Conservation (phyloP, 2,113 vertebrate species). For the Hymenochirus boettgeri region DNA sequence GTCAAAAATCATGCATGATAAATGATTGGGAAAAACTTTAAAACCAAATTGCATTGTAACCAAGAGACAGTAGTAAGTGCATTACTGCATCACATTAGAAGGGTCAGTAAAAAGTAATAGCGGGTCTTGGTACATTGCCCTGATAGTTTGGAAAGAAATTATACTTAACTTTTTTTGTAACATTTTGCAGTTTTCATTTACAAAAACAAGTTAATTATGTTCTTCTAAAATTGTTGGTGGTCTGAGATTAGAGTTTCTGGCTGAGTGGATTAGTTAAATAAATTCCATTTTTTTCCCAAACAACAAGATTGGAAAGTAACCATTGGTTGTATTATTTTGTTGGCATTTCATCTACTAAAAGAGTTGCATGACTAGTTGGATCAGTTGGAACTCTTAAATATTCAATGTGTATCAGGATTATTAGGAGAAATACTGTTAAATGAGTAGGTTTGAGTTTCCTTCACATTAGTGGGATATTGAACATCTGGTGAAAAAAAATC, state of each 20-base stretch:
- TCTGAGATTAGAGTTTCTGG: constrained; percentile 5
- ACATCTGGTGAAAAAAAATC: constrained; percentile 38
- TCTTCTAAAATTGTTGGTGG: neutral
- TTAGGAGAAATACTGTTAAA: constrained; percentile 38
- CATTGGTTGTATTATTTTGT: constrained; percentile 21
- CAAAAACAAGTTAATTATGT: constrained; percentile 3
- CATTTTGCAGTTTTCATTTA: neutral
- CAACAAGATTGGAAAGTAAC: constrained; percentile 23
- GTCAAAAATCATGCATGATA: too few relatives aligned
- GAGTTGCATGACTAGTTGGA: constrained; percentile 22
- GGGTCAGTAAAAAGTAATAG: too few relatives aligned
- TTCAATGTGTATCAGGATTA: constrained; percentile 32
- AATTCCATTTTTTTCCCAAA: constrained; percentile 30
- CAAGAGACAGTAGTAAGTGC: too few relatives aligned
- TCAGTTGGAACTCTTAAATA: constrained; percentile 22
- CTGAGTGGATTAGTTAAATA: constrained; percentile 19
- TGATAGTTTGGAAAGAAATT: too few relatives aligned
- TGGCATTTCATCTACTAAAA: constrained; percentile 28
- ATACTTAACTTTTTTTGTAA: too few relatives aligned
- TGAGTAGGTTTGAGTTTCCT: constrained; percentile 36
- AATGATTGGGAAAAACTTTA: too few relatives aligned
- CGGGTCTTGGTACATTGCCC: too few relatives aligned
- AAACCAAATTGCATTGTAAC: too few relatives aligned
- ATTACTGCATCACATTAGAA: too few relatives aligned
- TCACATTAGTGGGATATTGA: constrained; percentile 40